Conservation (phyloP, 35 echinoderm and acorn worm species). For the Patiria miniata region DNA sequence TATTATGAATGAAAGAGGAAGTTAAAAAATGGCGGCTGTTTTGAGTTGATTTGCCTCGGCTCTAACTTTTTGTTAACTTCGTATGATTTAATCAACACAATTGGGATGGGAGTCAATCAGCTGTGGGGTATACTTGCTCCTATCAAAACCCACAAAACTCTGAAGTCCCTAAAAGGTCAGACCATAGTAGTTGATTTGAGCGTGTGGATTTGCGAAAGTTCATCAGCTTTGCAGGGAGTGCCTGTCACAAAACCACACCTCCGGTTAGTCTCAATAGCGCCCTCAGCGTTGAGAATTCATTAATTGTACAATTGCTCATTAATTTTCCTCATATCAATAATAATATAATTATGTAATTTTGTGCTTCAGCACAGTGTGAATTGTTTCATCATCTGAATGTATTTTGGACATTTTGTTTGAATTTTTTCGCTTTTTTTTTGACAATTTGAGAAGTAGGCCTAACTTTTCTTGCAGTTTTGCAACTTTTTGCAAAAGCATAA, state of each 20-base stretch:
- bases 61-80: not conserved
- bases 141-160: conserved; percentile 47
- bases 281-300: no score
- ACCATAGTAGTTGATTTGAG: conserved; percentile 86
- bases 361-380: not conserved
- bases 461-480: no score
- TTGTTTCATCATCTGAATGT: not conserved
- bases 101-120: conserved; percentile 84
- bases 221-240: conserved; percentile 73
- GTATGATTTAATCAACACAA: not conserved
- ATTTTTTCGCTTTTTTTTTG: not conserved
- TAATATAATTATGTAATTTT: not conserved
- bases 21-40: not conserved
- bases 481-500: no score
- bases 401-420: not conserved
- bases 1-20: not conserved
- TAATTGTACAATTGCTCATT: no score
- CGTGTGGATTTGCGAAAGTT: conserved; percentile 93
- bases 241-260: conserved; percentile 84
- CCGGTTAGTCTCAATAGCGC: conserved; percentile 51
- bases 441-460: no score
- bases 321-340: not conserved
- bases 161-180: conserved; percentile 65
- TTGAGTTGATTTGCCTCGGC: not conserved
- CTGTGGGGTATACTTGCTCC: conserved; percentile 88